Evolutionary conservation across 2,113 vertebrate species (phyloP).

Genomic region (Datnioides undecimradiatus): DNA sequence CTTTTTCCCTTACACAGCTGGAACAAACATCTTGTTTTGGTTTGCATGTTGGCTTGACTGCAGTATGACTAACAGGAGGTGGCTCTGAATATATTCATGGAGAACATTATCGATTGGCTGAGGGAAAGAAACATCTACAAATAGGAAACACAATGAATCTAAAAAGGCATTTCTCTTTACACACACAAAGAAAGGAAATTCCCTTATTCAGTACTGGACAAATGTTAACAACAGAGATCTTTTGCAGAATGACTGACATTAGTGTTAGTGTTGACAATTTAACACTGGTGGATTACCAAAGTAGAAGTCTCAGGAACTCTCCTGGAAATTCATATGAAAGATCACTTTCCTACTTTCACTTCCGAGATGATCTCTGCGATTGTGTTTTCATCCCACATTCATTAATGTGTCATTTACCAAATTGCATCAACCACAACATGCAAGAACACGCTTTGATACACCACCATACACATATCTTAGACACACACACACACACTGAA

Average conservation of each 20-base stretch:
- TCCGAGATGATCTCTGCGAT: not conserved
- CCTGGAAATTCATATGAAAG: not conserved
- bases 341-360: too few species aligned
- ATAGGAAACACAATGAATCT: not conserved
- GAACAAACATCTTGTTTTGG: conserved; percentile 6
- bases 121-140: conserved; percentile 3
- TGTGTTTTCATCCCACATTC: not conserved
- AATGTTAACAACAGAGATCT: not conserved
- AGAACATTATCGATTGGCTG: conserved; percentile 5
- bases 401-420: not conserved
- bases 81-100: not conserved
- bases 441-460: not conserved
- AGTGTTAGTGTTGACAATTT: not conserved
- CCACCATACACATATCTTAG: not conserved
- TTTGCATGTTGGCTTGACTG: conserved; percentile 8
- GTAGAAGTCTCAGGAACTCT: not conserved
- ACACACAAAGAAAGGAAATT: not conserved
- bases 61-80: not conserved
- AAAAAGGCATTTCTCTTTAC: not conserved
- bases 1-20: too few species aligned
- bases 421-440: not conserved
- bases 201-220: not conserved
- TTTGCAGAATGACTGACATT: not conserved
- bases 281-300: not conserved
- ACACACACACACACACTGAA: conserved; percentile 16